phyloP scores from a whole-genome alignment of 1,140 invertebrate genomes.

The Trissolcus basalis region DNA sequence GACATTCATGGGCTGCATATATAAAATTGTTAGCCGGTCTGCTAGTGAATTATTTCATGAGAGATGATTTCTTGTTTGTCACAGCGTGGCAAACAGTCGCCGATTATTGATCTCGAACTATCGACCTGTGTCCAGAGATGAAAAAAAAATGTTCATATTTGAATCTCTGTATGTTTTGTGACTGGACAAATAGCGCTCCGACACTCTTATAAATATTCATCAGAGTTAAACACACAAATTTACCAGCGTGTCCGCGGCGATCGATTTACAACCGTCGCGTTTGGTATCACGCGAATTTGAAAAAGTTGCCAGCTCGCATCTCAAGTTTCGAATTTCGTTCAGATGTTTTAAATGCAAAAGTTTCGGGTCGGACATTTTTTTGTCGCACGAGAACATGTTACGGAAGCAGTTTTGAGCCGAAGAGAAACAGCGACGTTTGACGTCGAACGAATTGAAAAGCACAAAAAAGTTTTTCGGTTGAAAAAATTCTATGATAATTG shows the following conservation, averaged over 20 bases:
- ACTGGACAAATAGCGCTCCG: conserved; percentile 36
- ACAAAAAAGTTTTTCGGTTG: no score
- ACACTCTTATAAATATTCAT: conserved; percentile 49
- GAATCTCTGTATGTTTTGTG: conserved; percentile 29
- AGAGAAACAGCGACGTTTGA: no score
- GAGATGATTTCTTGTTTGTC: conserved; percentile 1
- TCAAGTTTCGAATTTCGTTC: conserved; percentile 10
- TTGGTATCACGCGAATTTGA: conserved; percentile 11
- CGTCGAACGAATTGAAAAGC: no score
- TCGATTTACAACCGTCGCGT: conserved; percentile 21
- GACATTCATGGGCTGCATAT: neutral
- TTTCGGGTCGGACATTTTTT: neutral
- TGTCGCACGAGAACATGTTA: neutral
- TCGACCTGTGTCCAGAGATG: conserved; percentile 4
- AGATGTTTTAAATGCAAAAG: neutral
- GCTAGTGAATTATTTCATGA: neutral
- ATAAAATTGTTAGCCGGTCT: neutral
- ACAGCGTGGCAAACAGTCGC: neutral
- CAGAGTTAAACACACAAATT: conserved; percentile 43
- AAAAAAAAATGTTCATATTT: conserved; percentile 19
- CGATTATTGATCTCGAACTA: conserved; percentile 34
- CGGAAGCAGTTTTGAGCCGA: no score
- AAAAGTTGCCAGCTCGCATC: conserved; percentile 6
- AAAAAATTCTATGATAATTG: no score
- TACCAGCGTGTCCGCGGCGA: conserved; percentile 5